phyloP scores from a whole-genome alignment of 2,888 invertebrate species.

The Leucoptera coffeella region DNA sequence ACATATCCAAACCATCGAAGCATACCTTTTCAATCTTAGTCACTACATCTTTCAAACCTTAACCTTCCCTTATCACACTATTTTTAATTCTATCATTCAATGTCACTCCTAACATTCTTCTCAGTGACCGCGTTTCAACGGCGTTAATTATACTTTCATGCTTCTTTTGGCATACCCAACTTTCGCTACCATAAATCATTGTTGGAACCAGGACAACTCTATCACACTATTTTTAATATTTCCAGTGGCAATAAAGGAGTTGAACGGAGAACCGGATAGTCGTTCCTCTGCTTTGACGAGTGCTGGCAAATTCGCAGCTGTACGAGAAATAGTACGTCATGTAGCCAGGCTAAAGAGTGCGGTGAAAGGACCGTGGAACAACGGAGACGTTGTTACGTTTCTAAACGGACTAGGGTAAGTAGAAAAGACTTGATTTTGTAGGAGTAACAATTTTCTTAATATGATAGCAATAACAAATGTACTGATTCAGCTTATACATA shows the following conservation, averaged over 20 bases:
- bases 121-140: no score
- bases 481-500: neutral
- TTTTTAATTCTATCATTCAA: no score
- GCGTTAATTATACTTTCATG: no score
- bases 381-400: constrained; percentile 19
- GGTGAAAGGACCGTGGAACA: constrained; percentile 18
- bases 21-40: no score
- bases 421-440: neutral
- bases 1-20: no score
- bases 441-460: neutral
- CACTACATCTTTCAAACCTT: no score
- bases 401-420: constrained; percentile 29
- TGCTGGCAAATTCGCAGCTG: constrained; percentile 31
- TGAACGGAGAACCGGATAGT: constrained; percentile 36
- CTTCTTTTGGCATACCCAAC: no score
- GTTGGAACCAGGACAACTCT: no score
- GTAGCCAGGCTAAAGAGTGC: constrained; percentile 21
- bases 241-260: constrained; percentile 34
- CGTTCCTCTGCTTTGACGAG: constrained; percentile 28
- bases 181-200: no score
- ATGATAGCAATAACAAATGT: neutral
- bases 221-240: no score
- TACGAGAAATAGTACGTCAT: constrained; percentile 30
- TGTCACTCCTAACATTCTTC: no score
- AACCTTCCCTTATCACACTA: no score